Evolutionary conservation across 23 tunicate genomes (phyloP).

Genomic region (Ascidia mentula): DNA sequence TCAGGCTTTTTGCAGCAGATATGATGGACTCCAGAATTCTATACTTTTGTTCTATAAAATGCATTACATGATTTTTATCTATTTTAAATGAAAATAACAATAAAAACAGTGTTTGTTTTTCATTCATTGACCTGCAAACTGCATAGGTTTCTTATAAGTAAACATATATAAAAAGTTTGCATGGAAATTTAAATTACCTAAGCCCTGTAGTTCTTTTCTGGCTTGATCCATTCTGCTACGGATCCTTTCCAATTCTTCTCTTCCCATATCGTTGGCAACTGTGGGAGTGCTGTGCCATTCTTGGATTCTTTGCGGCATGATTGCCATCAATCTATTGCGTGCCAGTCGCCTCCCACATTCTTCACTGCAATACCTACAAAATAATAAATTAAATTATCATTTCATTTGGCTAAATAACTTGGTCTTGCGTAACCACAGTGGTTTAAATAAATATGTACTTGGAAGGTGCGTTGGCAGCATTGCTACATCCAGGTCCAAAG

Average conservation of each 20-base stretch:
- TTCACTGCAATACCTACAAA: conserved; percentile 72
- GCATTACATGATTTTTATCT: too few species aligned
- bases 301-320: conserved; percentile 68
- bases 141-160: too few species aligned
- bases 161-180: too few species aligned
- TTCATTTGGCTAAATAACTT: too few species aligned
- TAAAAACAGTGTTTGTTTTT: too few species aligned
- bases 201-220: conserved; percentile 57
- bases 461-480: conserved; percentile 54
- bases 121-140: too few species aligned
- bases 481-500: conserved; percentile 65
- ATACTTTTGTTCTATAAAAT: conserved; percentile 54
- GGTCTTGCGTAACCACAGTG: too few species aligned
- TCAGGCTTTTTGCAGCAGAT: conserved; percentile 44
- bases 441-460: too few species aligned
- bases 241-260: conserved; percentile 73
- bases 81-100: neutral
- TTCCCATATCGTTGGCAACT: conserved; percentile 76
- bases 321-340: conserved; percentile 40
- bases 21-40: conserved; percentile 63
- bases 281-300: conserved; percentile 85
- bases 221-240: conserved; percentile 72
- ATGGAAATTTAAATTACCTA: too few species aligned
- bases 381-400: too few species aligned
- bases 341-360: conserved; percentile 74